A percentile compares a stretch with the other conserved stretches of the same genome.
Conservation (phyloP, 2,888 invertebrate genomes). For the Dryobota labecula region DNA sequence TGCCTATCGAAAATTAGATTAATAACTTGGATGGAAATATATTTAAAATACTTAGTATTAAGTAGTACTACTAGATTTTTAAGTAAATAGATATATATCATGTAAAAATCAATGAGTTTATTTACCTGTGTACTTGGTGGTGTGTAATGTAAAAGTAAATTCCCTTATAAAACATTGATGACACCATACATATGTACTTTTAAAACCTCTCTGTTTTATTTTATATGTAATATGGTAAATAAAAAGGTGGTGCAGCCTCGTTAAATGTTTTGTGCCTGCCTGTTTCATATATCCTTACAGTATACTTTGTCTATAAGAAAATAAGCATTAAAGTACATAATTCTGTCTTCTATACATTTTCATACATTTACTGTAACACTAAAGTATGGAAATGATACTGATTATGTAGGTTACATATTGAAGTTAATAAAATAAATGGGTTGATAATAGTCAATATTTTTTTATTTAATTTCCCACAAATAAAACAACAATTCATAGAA, state of each 20-base stretch:
- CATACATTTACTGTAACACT: conserved; percentile 25
- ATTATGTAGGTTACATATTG: conserved; percentile 33
- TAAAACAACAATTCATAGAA: conserved; percentile 65
- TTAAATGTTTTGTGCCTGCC: conserved; percentile 20
- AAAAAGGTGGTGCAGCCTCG: neutral
- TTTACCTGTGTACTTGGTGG: conserved; percentile 37
- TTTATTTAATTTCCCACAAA: conserved; percentile 44
- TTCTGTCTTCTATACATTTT: conserved; percentile 26
- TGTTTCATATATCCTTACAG: neutral
- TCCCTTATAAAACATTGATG: conserved; percentile 14
- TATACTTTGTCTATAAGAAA: conserved; percentile 14
- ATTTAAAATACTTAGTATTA: conserved; percentile 54
- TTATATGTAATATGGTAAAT: neutral
- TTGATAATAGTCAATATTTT: conserved; percentile 26
- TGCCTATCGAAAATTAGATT: conserved; percentile 12
- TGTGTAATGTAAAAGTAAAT: conserved; percentile 17
- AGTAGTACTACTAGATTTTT: conserved; percentile 54
- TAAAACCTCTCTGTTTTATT: too few relatives aligned
- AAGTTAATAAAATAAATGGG: conserved; percentile 54
- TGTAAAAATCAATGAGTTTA: conserved; percentile 56
- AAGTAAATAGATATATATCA: conserved; percentile 52
- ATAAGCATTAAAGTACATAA: conserved; percentile 10
- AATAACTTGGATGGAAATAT: conserved; percentile 28
- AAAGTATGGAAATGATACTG: conserved; percentile 55
- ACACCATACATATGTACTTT: neutral